Evolutionary conservation across 2,888 invertebrate genomes (phyloP).

Genomic region (Orthosia cruda): DNA sequence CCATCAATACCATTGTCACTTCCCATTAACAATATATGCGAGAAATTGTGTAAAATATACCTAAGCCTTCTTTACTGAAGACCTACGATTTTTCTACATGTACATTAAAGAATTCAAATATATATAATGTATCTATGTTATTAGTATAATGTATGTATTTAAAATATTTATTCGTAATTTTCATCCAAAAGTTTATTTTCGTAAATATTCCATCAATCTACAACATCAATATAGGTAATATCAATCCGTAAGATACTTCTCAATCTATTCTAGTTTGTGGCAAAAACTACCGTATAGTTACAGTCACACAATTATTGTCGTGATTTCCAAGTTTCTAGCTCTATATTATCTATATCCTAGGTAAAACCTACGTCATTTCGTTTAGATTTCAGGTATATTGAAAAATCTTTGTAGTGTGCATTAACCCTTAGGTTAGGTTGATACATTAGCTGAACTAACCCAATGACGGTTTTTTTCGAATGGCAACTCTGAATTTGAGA

Average conservation of each 20-base stretch:
- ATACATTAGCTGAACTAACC: neutral
- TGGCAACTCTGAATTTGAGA: slow-evolving; percentile 20
- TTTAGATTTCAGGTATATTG: neutral
- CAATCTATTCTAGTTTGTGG: slow-evolving; percentile 61
- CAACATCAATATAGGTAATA: slow-evolving; percentile 50
- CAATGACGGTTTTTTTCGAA: neutral
- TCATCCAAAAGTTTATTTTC: slow-evolving; percentile 34
- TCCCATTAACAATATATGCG: too few species aligned
- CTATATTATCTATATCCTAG: slow-evolving; percentile 43
- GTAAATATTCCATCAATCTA: slow-evolving; percentile 54
- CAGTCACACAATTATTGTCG: slow-evolving; percentile 69
- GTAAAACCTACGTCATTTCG: slow-evolving; percentile 32
- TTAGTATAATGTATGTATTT: slow-evolving; percentile 40
- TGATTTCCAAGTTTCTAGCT: slow-evolving; percentile 60
- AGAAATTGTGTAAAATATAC: slow-evolving; percentile 8
- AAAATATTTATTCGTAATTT: slow-evolving; percentile 52
- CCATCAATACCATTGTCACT: too few species aligned
- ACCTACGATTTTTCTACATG: slow-evolving; percentile 25
- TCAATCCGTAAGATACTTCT: slow-evolving; percentile 41
- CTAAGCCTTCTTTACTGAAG: slow-evolving; percentile 14
- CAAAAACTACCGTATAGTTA: slow-evolving; percentile 66
- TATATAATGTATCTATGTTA: slow-evolving; percentile 40
- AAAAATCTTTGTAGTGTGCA: neutral
- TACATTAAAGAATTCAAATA: slow-evolving; percentile 26
- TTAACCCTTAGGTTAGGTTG: neutral